Evolutionary conservation across 23 tunicate genomes (phyloP).

Genomic region (Diplosoma virens): DNA sequence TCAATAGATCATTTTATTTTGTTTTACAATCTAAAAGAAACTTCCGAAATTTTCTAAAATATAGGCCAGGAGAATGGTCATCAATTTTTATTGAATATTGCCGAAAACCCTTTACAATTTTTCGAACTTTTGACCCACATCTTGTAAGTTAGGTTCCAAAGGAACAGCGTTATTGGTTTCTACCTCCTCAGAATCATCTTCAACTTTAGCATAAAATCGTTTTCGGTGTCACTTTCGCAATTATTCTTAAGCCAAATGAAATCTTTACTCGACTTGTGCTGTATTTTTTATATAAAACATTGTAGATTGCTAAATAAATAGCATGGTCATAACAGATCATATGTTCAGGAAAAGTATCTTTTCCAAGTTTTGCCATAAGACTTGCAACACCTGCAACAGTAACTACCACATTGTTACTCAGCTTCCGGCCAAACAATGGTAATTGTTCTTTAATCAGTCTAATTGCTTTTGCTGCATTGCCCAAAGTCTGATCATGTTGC

Average conservation of each 20-base stretch:
- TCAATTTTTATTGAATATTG: slow-evolving; percentile 35
- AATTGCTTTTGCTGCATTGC: slow-evolving; percentile 40
- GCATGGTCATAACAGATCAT: slow-evolving; percentile 29
- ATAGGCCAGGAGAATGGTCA: slow-evolving; percentile 32
- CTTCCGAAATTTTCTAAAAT: slow-evolving; percentile 39
- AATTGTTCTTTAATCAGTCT: slow-evolving; percentile 39
- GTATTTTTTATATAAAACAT: slow-evolving; percentile 21
- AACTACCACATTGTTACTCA: slow-evolving; percentile 31
- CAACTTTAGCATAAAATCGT: slow-evolving; percentile 11
- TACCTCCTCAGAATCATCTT: slow-evolving; percentile 28
- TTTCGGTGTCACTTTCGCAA: slow-evolving; percentile 22
- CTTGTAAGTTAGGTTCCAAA: slow-evolving; percentile 26
- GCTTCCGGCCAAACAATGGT: slow-evolving; percentile 31
- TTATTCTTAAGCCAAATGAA: not conserved
- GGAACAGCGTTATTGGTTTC: slow-evolving; percentile 10
- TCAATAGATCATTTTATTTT: slow-evolving; percentile 29
- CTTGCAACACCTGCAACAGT: slow-evolving; percentile 39
- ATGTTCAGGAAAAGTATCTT: slow-evolving; percentile 25
- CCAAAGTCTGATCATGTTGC: not conserved
- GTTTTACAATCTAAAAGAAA: slow-evolving; percentile 43
- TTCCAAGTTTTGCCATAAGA: slow-evolving; percentile 12
- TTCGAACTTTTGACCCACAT: slow-evolving; percentile 20
- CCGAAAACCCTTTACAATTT: slow-evolving; percentile 27
- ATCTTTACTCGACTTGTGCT: slow-evolving; percentile 3
- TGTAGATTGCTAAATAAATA: slow-evolving; percentile 17